A percentile compares a stretch with the other conserved stretches of the same genome.
These are phyloP conservation scores for Xerus rutilus DNA, from an alignment of 2,797 vertebrate species.

Conservation along the genomic window DNA sequence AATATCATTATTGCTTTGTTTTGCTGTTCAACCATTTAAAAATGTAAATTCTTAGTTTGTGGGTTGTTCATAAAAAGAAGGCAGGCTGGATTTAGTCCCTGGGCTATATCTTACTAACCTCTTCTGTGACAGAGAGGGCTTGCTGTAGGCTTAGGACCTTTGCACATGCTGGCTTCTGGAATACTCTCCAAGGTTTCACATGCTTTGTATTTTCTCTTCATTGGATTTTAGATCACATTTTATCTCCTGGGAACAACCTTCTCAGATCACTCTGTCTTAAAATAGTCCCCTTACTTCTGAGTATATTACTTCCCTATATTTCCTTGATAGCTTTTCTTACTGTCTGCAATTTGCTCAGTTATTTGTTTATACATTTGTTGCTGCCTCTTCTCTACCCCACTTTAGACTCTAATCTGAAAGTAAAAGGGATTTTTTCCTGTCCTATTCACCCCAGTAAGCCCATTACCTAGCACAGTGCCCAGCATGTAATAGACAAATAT, in stretches of 20 bases:
- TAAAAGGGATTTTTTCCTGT: background rate
- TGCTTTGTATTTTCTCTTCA: background rate
- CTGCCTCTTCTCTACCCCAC: background rate
- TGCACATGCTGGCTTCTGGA: background rate
- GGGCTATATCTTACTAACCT: background rate
- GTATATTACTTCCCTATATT: background rate
- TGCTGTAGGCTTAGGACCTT: slow-evolving; percentile 22
- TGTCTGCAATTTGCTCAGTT: background rate
- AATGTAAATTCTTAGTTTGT: slow-evolving; percentile 55
- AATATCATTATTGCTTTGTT: slow-evolving; percentile 26
- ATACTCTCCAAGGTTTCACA: background rate
- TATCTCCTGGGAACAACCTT: background rate
- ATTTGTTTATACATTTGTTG: background rate
- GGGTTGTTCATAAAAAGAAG: background rate
- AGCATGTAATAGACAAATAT: background rate
- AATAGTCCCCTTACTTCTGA: background rate
- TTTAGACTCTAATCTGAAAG: background rate
- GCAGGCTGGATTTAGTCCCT: background rate
- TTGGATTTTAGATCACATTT: slow-evolving; percentile 44
- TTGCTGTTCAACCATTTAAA: slow-evolving; percentile 52
- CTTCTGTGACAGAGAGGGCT: background rate
- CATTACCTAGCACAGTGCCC: background rate
- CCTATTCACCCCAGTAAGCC: background rate
- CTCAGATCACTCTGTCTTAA: background rate
- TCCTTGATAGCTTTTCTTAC: background rate